A percentile compares a stretch with the other conserved stretches of the same genome.
These are phyloP conservation scores for Leptodactylus fallax DNA, from an alignment of 2,797 vertebrate species.

Conservation along the genomic window DNA sequence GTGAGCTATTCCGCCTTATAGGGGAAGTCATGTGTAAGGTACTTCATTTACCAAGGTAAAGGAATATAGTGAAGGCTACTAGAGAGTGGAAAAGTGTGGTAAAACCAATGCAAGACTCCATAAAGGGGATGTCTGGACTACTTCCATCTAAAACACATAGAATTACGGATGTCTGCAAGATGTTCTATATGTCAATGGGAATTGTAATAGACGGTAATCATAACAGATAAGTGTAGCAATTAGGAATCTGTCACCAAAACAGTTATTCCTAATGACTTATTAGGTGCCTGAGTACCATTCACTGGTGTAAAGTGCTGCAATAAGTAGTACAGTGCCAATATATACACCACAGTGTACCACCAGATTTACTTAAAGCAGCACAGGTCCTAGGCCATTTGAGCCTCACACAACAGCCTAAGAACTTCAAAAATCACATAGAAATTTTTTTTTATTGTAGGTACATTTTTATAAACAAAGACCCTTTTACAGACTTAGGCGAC, in stretches of 20 bases:
- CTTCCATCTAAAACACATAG: neutral
- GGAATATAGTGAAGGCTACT: neutral
- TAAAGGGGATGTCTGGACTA: neutral
- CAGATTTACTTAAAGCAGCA: too few relatives aligned
- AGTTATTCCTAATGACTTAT: neutral
- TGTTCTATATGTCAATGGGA: neutral
- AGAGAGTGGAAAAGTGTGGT: constrained; percentile 11
- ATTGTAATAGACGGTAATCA: neutral
- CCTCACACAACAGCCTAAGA: too few relatives aligned
- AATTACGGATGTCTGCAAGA: neutral
- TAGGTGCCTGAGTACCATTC: neutral
- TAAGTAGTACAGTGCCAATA: neutral
- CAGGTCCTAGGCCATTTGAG: too few relatives aligned
- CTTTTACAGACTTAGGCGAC: too few relatives aligned
- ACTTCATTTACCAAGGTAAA: neutral
- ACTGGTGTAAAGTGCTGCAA: neutral
- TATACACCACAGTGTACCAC: too few relatives aligned
- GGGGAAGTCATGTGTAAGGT: constrained; percentile 14
- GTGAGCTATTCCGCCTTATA: neutral
- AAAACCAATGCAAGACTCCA: neutral
- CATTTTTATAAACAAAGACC: too few relatives aligned
- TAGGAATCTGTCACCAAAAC: neutral
- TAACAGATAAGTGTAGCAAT: neutral
- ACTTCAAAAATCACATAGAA: too few relatives aligned
- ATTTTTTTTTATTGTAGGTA: too few relatives aligned